A percentile compares a stretch with the other conserved stretches of the same genome.
These are phyloP conservation scores for Nemopilema nomurai DNA, from an alignment of 30 jellyfish, hydroid and myxozoan species.

Conservation along the genomic window DNA sequence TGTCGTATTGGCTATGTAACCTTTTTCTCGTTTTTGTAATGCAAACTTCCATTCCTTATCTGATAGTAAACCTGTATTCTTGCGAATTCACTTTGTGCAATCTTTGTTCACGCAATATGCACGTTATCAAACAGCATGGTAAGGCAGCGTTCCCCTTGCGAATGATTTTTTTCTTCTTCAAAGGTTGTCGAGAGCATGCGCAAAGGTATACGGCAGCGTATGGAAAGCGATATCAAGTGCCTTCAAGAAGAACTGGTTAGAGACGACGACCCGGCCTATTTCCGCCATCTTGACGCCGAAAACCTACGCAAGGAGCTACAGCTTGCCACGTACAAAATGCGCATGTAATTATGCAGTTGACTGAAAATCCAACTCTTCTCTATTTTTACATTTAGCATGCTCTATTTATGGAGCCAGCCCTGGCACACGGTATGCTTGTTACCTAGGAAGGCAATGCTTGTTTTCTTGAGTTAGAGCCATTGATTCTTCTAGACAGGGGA, in stretches of 20 bases:
- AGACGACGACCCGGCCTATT: conserved; percentile 81
- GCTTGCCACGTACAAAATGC: conserved; percentile 80
- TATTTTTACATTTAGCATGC: neutral
- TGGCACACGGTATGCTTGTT: neutral
- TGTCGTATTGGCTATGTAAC: too few relatives aligned
- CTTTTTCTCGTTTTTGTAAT: too few relatives aligned
- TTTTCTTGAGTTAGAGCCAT: too few relatives aligned
- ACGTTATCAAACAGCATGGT: too few relatives aligned
- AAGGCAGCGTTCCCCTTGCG: too few relatives aligned
- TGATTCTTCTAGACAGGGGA: too few relatives aligned
- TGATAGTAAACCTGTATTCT: too few relatives aligned
- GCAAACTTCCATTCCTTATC: too few relatives aligned
- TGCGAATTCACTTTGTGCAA: too few relatives aligned
- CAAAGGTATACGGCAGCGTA: conserved; percentile 82
- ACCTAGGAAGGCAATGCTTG: too few relatives aligned
- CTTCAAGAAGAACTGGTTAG: conserved; percentile 82
- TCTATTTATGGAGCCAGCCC: neutral
- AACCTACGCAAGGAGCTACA: conserved; percentile 69
- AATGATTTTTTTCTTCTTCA: neutral
- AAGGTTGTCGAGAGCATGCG: conserved; percentile 82
- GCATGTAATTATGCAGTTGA: conserved; percentile 11
- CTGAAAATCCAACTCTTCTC: neutral
- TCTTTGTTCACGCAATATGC: too few relatives aligned
- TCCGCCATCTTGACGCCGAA: conserved; percentile 96
- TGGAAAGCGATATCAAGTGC: conserved; percentile 83